Evolutionary conservation across 64 coral and sea anemone species (phyloP).

Genomic region (Acropora tenuis): DNA sequence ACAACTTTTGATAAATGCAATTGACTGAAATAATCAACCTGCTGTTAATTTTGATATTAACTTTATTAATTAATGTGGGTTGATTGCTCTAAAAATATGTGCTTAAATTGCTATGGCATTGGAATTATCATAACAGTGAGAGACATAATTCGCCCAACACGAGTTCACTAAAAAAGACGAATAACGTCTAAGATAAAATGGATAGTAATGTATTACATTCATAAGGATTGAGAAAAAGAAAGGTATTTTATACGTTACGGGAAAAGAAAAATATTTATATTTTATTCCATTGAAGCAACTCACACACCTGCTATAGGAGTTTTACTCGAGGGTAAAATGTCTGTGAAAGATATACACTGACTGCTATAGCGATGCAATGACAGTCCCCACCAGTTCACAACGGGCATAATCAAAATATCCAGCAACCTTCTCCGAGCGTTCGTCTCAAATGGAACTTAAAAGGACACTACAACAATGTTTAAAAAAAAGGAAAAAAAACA

Average conservation of each 20-base stretch:
- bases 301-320: not conserved
- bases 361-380: no score
- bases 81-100: not conserved
- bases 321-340: no score
- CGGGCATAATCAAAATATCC: no score
- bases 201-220: not conserved
- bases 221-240: not conserved
- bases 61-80: slow-evolving; percentile 27
- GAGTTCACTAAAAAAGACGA: not conserved
- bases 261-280: slow-evolving; percentile 29
- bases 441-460: no score
- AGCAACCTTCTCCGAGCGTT: no score
- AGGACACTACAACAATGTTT: no score
- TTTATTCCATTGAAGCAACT: not conserved
- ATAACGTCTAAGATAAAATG: not conserved
- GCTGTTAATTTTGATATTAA: not conserved
- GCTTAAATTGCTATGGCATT: not conserved
- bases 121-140: no score
- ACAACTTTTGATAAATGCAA: not conserved
- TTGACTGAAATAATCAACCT: slow-evolving; percentile 37
- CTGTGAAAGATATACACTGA: no score
- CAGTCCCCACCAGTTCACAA: no score
- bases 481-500: no score
- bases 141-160: no score
- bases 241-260: no score